These are phyloP conservation scores for Cotesia congregata DNA, from an alignment of 2,888 invertebrate genomes.

Conservation along the genomic window DNA sequence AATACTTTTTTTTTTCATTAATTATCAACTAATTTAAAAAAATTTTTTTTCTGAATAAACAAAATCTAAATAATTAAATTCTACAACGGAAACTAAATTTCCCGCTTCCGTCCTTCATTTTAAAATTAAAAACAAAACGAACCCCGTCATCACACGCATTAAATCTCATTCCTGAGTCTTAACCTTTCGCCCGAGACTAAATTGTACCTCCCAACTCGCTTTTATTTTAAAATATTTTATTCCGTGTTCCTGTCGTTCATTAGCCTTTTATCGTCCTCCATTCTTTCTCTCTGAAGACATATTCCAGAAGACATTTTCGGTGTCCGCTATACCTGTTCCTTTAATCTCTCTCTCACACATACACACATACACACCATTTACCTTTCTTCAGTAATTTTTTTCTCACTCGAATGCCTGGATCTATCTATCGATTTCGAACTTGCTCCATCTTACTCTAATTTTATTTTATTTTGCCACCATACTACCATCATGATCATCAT, in stretches of 20 bases:
- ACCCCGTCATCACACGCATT: conserved; percentile 3
- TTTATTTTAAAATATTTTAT: not conserved
- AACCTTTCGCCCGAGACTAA: conserved; percentile 44
- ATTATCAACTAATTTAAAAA: too few species aligned
- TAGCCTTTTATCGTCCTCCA: not conserved
- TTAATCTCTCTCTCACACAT: conserved; percentile 48
- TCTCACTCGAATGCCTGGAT: not conserved
- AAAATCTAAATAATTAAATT: too few species aligned
- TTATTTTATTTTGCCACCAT: not conserved
- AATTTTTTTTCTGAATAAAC: too few species aligned
- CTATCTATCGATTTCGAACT: not conserved
- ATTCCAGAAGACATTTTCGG: conserved; percentile 33
- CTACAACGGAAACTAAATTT: not conserved
- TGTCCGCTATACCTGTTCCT: conserved; percentile 56
- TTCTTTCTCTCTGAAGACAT: not conserved
- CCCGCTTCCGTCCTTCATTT: not conserved
- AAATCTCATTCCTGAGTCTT: conserved; percentile 55
- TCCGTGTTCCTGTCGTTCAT: not conserved
- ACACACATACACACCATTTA: not conserved
- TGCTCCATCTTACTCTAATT: not conserved
- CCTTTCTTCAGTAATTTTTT: conserved; percentile 3
- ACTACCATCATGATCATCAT: not conserved
- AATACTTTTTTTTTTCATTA: too few species aligned
- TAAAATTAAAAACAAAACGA: too few species aligned
- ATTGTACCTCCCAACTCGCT: conserved; percentile 8